These are phyloP conservation scores for Sesia apiformis DNA, from an alignment of 2,888 invertebrate species.

Conservation along the genomic window DNA sequence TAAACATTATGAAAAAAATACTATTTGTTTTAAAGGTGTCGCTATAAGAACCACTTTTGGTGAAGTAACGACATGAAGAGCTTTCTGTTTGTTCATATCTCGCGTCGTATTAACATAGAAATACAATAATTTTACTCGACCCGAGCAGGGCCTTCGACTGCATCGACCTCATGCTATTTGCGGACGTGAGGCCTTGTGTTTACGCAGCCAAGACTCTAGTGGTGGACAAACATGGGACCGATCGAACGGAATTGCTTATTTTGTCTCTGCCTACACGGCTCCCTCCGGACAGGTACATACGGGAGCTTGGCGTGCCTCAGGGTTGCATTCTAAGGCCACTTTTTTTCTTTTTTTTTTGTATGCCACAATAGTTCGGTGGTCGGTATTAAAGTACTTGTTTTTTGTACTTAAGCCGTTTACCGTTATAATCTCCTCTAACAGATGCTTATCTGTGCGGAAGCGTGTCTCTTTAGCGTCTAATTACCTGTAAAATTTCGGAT, in stretches of 20 bases:
- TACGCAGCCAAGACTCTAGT: constrained; percentile 71
- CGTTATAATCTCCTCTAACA: constrained; percentile 49
- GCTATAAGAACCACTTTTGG: constrained; percentile 19
- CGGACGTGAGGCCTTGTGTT: constrained; percentile 70
- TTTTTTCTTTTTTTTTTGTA: constrained; percentile 38
- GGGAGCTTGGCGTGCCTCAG: constrained; percentile 47
- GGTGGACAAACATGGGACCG: constrained; percentile 70
- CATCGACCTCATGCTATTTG: constrained; percentile 67
- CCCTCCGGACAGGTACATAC: constrained; percentile 55
- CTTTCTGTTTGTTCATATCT: constrained; percentile 30
- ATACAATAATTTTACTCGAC: constrained; percentile 38
- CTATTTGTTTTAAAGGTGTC: constrained; percentile 12
- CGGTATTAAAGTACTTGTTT: constrained; percentile 42
- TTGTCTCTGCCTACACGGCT: constrained; percentile 69
- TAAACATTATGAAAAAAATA: not conserved
- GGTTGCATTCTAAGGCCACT: constrained; percentile 39
- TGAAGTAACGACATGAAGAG: constrained; percentile 24
- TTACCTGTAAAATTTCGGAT: constrained; percentile 30
- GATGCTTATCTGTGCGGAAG: constrained; percentile 45
- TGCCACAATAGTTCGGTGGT: constrained; percentile 46
- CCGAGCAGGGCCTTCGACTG: constrained; percentile 47
- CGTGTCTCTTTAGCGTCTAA: constrained; percentile 34
- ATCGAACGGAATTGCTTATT: constrained; percentile 73
- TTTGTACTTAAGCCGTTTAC: constrained; percentile 40
- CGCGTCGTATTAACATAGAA: constrained; percentile 26